These are phyloP conservation scores for Choloepus didactylus DNA, from an alignment of 2,797 vertebrate genomes.

Conservation along the genomic window DNA sequence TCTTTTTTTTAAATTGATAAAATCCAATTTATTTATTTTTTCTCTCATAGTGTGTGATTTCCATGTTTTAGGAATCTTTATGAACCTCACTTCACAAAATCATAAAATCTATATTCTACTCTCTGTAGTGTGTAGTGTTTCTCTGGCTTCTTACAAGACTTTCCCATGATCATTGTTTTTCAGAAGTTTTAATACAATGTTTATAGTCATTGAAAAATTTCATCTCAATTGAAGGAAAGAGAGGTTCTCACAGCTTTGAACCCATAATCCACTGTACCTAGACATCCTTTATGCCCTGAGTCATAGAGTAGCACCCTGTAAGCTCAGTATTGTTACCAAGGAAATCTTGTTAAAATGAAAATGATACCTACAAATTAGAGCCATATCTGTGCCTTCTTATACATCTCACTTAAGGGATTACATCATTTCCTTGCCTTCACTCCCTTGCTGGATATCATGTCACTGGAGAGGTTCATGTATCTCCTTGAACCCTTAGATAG, in stretches of 20 bases:
- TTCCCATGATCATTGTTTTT: no score
- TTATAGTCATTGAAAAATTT: no score
- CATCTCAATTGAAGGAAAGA: background rate
- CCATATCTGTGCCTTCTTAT: background rate
- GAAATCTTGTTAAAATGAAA: background rate
- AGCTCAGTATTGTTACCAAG: background rate
- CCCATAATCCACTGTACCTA: background rate
- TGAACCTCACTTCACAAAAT: no score
- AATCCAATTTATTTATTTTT: no score
- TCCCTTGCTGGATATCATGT: background rate
- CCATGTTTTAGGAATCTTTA: no score
- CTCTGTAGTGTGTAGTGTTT: no score
- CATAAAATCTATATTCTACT: no score
- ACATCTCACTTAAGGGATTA: background rate
- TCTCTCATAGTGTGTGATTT: no score
- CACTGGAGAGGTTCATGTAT: background rate
- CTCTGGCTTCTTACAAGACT: no score
- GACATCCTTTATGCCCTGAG: background rate
- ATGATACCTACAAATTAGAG: background rate
- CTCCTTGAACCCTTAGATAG: background rate
- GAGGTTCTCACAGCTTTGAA: fast-evolving
- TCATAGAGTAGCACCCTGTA: background rate
- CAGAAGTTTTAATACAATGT: no score
- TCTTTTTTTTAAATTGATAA: no score
- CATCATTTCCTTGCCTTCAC: background rate